Evolutionary conservation across 2,113 vertebrate species (phyloP), one percentile per base, ranked within the genome.

Genomic region (Hemiprocne comata): DNA sequence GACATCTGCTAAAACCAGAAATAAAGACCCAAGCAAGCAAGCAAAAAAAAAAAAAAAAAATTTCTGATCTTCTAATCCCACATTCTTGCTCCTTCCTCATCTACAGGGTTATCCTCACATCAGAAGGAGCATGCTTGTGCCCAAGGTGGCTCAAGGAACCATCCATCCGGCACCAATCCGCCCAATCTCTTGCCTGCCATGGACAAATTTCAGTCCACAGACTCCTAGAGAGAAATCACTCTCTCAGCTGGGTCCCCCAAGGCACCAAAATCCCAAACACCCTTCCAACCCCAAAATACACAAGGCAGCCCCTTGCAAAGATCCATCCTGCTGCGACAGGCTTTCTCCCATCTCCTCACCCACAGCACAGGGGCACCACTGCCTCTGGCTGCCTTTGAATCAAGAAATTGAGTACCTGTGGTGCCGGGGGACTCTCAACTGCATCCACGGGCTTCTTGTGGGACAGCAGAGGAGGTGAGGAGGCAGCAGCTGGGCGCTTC

Each of bases 401-500:
- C 7, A 26, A 73, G 60, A 77, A 46, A 94, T 65, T 3, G 9
- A n/a, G 38, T 97, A 97, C 97, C 97, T 97, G 92, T 25, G 82
- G 75, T 55, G 73, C 40, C 1, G 46, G 38, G 31, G 94, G 26
- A 64, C 75, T 81, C 82, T 96, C 90, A 0, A 12, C 57, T 0
- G 11, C 93, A 60, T 96, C 77, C 62, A 96, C 73, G 0, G 93
- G 81, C 13, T 87, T 98, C 95, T 98, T 98, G 85, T 97, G 95
- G 33, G 96, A 97, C 42, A 97, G 97, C 34, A 98, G 97, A 93
- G 86, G 89, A 34, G 88, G 96, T 28, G 77, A 97, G 20, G 94
- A 96, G 74, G 95, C 85, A 93, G 94, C 93, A 67, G 95, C 92
- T 31, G 98, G 96, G 77, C 95, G 98, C 95, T 99, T 99, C 97